Conservation (phyloP, 2,797 vertebrate genomes). For the Paedocypris micromegethes region DNA sequence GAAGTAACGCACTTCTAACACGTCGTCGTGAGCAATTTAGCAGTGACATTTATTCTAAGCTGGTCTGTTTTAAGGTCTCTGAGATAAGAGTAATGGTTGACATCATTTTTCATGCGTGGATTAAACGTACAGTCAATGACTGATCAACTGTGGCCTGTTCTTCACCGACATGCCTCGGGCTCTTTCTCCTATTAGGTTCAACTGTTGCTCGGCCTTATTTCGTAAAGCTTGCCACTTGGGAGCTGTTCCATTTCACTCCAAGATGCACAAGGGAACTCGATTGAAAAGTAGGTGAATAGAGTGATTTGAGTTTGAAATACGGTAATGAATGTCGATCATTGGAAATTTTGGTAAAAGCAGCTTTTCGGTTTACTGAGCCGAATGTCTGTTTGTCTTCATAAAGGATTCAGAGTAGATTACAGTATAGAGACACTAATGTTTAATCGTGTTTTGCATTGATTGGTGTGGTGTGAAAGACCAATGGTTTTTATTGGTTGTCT, state of each 20-base stretch:
- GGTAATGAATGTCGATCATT: constrained; percentile 43
- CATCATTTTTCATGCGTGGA: constrained; percentile 41
- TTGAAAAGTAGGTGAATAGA: constrained; percentile 61
- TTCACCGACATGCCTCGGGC: constrained; percentile 24
- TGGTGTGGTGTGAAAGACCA: constrained; percentile 12
- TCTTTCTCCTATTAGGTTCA: constrained; percentile 33
- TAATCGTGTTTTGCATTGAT: constrained; percentile 24
- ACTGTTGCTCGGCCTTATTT: constrained; percentile 36
- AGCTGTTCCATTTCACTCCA: constrained; percentile 51
- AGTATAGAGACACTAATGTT: constrained; percentile 5
- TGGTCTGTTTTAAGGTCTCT: constrained; percentile 14
- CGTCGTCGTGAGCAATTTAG: constrained; percentile 40
- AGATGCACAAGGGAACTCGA: constrained; percentile 58
- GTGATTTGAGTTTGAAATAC: constrained; percentile 31
- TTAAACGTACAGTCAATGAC: constrained; percentile 42
- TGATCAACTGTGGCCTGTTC: constrained; percentile 43
- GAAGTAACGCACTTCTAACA: constrained; percentile 14
- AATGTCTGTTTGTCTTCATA: constrained; percentile 4
- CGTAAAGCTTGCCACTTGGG: constrained; percentile 33
- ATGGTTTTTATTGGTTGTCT: constrained; percentile 14
- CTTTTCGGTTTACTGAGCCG: not conserved
- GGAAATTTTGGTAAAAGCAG: constrained; percentile 1
- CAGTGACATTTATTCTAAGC: constrained; percentile 47
- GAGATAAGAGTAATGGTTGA: constrained; percentile 42
- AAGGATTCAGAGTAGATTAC: not conserved